Evolutionary conservation across 1,140 invertebrate genomes (phyloP).

Genomic region (Megalopta genalis): DNA sequence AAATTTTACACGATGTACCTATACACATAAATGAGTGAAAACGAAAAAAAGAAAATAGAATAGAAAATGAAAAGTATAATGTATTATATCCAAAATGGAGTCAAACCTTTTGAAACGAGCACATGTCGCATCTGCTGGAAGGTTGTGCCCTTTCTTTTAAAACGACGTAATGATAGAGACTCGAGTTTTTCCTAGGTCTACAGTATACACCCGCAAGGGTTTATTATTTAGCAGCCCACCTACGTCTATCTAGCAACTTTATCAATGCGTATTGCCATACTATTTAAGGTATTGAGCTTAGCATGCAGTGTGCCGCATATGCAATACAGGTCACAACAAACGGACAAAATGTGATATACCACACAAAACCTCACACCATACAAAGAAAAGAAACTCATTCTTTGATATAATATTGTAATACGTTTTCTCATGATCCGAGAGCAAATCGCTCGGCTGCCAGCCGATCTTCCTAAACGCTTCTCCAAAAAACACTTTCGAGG

Average conservation of each 20-base stretch:
- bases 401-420: neutral
- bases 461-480: conserved; percentile 35
- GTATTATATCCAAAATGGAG: neutral
- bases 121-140: conserved; percentile 4
- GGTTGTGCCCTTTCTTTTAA: neutral
- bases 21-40: neutral
- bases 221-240: conserved; percentile 42
- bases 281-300: conserved; percentile 60
- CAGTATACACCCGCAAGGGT: conserved; percentile 21
- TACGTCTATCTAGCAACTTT: conserved; percentile 57
- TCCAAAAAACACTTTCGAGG: conserved; percentile 30
- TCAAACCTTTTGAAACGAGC: neutral
- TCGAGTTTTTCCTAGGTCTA: conserved; percentile 39
- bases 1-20: neutral
- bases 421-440: conserved; percentile 11
- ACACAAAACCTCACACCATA: conserved; percentile 68
- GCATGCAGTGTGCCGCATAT: conserved; percentile 65
- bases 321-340: conserved; percentile 69
- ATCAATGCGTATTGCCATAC: conserved; percentile 56
- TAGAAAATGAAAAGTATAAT: neutral
- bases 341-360: conserved; percentile 66
- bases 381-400: conserved; percentile 39
- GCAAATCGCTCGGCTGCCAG: conserved; percentile 64
- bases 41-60: neutral
- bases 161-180: conserved; percentile 4